Conservation (phyloP, 2,113 vertebrate genomes). For the Pomatostomus ruficeps region DNA sequence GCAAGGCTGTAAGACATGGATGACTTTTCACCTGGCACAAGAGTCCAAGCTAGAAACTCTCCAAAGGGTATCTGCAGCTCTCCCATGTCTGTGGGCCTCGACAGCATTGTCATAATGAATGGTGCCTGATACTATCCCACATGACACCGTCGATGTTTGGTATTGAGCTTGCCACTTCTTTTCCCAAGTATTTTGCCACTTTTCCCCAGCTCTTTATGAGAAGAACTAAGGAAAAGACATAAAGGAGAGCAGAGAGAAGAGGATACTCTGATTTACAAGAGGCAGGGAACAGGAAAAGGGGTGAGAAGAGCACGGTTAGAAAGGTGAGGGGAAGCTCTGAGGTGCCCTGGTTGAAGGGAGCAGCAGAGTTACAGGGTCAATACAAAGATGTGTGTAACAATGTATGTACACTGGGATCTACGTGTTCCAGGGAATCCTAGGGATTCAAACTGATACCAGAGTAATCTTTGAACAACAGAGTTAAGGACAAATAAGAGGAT, state of each 20-base stretch:
- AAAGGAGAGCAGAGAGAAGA: neutral
- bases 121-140: neutral
- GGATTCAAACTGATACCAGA: neutral
- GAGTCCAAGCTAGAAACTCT: neutral
- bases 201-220: neutral
- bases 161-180: neutral
- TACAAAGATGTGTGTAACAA: neutral
- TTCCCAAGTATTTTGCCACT: neutral
- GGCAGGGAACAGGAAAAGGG: neutral
- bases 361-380: neutral
- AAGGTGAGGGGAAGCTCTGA: neutral
- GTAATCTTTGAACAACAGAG: neutral
- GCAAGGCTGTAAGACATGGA: neutral
- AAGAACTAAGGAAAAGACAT: neutral
- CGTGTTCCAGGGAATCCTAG: neutral
- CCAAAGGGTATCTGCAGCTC: neutral
- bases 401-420: fast-evolving
- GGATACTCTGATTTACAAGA: neutral
- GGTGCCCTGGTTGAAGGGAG: neutral
- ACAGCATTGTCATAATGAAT: neutral
- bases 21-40: neutral
- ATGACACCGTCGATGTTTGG: neutral
- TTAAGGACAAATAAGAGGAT: neutral
- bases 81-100: neutral
- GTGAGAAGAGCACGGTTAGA: neutral